Base-by-base conservation (phyloP, 2,113 vertebrate genomes). In the Polyodon spathula region DNA sequence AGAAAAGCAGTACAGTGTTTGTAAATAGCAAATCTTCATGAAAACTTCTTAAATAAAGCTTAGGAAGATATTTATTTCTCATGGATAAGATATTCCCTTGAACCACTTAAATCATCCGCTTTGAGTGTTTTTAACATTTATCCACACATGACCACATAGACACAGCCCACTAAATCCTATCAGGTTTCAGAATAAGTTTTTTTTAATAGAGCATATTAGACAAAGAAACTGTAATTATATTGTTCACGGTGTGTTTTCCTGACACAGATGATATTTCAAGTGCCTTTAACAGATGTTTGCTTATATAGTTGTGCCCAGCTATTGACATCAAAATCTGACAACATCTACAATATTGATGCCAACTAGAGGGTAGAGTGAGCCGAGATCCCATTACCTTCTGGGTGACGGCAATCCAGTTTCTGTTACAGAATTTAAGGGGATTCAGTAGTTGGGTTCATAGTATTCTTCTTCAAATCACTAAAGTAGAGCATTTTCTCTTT, bases 381-480 rank as follows among this genome's bases (percentile, higher is more conserved):
- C 11, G 11, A 50, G 46, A 50, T 50, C 11, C 46, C 46, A 50
- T 50, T 50, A 10, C 6, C n/a, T 50, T 50, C n/a, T 50, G 11
- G n/a, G 46, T 50, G 46, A 50, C n/a, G n/a, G 46, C 46, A 50
- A 12, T 50, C 46, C 46, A 50, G 46, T 8, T n/a, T n/a, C 46
- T 50, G 6, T 50, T 10, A 50, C n/a, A 10, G 11, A 8, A 50
- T 50, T 50, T 14, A 50, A 50, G 8, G n/a, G 11, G 11, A 4
- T 50, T 50, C 46, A 14, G 46, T 12, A 4, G 11, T 10, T 14
- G 1, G 11, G 46, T 12, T 5, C 4, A 14, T 14, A 14, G 46
- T 50, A 50, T 8, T 50, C 11, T 12, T 12, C 46, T 50, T 14
- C 46, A 17, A 48, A 63, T 50, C 61, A 56, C 60, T 63, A 53